Evolutionary conservation across 1,140 invertebrate genomes (phyloP), one percentile per base, ranked within the genome.

Genomic region (Plectrocnemia conspersa): DNA sequence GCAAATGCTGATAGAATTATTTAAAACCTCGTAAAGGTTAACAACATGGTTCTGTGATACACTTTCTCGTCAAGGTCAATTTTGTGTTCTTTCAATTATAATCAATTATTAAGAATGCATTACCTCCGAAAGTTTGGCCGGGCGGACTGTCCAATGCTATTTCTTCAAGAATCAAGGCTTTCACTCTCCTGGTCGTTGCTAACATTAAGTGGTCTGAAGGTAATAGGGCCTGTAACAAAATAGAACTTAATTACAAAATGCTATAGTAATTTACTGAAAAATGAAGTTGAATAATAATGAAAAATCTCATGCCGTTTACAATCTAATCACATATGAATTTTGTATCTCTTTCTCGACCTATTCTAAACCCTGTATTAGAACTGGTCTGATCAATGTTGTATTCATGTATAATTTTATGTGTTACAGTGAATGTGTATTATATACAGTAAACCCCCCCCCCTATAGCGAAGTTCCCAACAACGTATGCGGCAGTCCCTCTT

Each of bases 151-250:
- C 91, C 25, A 95, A 77, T 0, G 91, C 92, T 52, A 95, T 92
- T 75, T 97, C 92, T 73, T 96, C 92, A 4, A 96, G 68, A 41
- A 97, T 91, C 33, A 97, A 73, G 0, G 92, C 92, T 74, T 94
- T 91, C 0, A 95, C 89, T 58, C 91, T 80, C 68, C 92, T 91
- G 1, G 89, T 89, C 29, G 89, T 92, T 0, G 91, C 88, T 40
- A 94, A 69, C 69, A 93, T 81, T 11, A 95, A 70, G 68, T 95
- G 89, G 64, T 93, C 83, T 15, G 75, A 68, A 0, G 89, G 88
- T 52, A 96, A 75, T 41, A 94, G 74, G 61, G 82, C 78, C 74
- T 76, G 65, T 0, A 47, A 59, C 9, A 41, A 44, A 25, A 27
- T 29, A 33, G 46, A 32, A 11, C 19, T 5, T 10, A 7, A 9